phyloP scores from a whole-genome alignment of 2,113 vertebrate species.

The Neolamprologus sp. region DNA sequence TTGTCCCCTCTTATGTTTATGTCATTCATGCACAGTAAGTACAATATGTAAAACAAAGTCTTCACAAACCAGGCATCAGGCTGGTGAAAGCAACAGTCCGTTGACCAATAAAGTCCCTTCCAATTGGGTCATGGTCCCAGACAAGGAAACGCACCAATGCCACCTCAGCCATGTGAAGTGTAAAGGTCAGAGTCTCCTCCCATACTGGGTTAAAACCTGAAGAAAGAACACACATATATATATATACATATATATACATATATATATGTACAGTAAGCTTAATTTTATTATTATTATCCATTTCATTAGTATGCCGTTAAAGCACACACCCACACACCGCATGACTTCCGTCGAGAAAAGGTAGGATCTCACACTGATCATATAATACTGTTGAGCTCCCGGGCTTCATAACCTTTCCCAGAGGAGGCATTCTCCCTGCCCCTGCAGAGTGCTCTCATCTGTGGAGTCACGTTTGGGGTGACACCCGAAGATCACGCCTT shows the following conservation, averaged over 20 bases:
- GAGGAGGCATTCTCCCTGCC: neutral
- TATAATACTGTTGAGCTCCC: neutral
- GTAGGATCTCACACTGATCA: neutral
- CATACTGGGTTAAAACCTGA: slow-evolving; percentile 97
- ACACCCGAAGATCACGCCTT: neutral
- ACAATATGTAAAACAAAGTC: neutral
- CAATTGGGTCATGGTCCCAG: slow-evolving; percentile 98
- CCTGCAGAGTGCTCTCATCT: neutral
- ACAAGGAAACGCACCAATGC: slow-evolving; percentile 93
- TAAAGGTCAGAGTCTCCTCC: slow-evolving; percentile 96
- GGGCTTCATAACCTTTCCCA: slow-evolving; percentile 21
- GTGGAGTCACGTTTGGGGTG: neutral
- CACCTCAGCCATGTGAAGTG: slow-evolving; percentile 92
- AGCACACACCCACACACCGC: neutral
- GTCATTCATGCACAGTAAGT: neutral
- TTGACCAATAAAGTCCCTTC: slow-evolving; percentile 94
- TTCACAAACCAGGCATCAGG: slow-evolving; percentile 85
- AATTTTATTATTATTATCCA: neutral
- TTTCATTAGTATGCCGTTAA: neutral
- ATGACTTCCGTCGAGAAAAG: neutral
- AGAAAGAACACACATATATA: neutral
- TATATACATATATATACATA: fast-evolving
- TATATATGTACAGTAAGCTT: neutral
- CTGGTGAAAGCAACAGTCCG: slow-evolving; percentile 94
- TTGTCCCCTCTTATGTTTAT: neutral